Conservation (phyloP, 2,797 vertebrate genomes). For the Discoglossus pictus region DNA sequence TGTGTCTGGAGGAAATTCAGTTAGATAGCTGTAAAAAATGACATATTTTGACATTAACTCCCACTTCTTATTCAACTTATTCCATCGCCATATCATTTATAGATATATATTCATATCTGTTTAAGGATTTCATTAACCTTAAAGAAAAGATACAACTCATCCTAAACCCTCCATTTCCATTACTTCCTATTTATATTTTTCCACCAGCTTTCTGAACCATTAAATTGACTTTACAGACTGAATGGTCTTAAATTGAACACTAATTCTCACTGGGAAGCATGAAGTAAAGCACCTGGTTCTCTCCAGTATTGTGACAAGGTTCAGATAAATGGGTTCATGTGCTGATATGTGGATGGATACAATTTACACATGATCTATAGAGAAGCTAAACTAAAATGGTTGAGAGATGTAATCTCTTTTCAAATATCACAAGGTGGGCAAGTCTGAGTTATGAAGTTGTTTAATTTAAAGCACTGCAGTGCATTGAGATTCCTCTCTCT, state of each 20-base stretch:
- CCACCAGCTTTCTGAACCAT: not conserved
- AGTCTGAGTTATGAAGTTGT: not conserved
- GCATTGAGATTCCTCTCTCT: no score
- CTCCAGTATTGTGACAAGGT: not conserved
- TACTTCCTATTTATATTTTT: not conserved
- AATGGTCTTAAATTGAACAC: not conserved
- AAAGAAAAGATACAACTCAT: not conserved
- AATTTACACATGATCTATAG: not conserved
- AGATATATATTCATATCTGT: not conserved
- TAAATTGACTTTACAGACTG: not conserved
- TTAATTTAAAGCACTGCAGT: not conserved
- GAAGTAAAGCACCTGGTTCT: not conserved
- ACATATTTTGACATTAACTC: no score
- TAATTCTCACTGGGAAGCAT: not conserved
- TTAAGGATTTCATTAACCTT: conserved; percentile 9
- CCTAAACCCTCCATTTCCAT: not conserved
- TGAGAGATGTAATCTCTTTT: not conserved
- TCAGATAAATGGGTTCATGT: not conserved
- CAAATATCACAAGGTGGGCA: not conserved
- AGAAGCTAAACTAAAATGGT: not conserved
- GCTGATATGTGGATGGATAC: not conserved
- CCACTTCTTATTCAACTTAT: no score
- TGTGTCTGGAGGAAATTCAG: no score
- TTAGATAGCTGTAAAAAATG: no score
- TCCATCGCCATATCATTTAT: no score